Conservation (phyloP, 2,888 invertebrate genomes). For the Papilio demoleus region DNA sequence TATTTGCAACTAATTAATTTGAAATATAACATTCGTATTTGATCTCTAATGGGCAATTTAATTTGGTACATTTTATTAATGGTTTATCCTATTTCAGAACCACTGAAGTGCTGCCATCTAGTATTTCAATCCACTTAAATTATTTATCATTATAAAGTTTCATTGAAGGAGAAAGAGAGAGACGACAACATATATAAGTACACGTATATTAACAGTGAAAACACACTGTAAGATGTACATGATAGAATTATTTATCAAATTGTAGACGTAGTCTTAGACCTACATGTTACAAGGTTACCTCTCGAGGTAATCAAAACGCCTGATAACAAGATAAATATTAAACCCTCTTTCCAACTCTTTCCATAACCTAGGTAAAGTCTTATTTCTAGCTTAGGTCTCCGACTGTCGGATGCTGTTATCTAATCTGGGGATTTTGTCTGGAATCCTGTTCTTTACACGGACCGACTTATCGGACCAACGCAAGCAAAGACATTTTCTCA, state of each 20-base stretch:
- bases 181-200: too few species aligned
- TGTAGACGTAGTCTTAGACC: background rate
- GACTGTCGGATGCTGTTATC: conserved; percentile 28
- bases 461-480: conserved; percentile 30
- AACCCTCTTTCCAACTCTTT: conserved; percentile 3
- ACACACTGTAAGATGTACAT: too few species aligned
- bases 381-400: conserved; percentile 25
- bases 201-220: too few species aligned
- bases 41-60: too few species aligned
- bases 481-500: conserved; percentile 25
- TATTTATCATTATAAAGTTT: too few species aligned
- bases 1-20: too few species aligned
- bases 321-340: conserved; percentile 20
- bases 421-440: conserved; percentile 38
- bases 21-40: too few species aligned
- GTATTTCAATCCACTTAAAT: too few species aligned
- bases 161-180: too few species aligned
- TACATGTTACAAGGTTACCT: background rate
- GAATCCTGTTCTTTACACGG: conserved; percentile 37
- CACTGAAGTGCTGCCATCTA: too few species aligned
- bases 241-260: conserved; percentile 4
- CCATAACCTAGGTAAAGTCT: conserved; percentile 27
- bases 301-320: background rate
- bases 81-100: too few species aligned
- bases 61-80: too few species aligned